Evolutionary conservation across 2,797 vertebrate species (phyloP), one percentile per base, ranked within the genome.

Genomic region (Sebastes glaucus): DNA sequence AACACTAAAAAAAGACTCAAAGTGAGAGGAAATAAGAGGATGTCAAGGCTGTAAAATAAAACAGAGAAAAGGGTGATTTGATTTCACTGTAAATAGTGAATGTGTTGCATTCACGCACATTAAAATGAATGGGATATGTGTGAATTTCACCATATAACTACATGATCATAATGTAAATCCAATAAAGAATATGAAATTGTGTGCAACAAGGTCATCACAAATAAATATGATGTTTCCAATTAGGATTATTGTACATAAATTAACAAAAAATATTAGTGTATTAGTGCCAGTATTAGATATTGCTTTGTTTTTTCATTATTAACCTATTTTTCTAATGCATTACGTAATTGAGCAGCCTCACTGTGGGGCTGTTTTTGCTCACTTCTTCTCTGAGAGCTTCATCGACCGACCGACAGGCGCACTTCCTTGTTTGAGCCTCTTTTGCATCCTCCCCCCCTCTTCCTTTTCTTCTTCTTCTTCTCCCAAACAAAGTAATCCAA

Each of bases 401-500:
- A 81, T 84, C 88, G 81, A 84, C 23, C 88, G 81, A 84, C 23
- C 79, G 14, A 20, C 73, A 88, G 78, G 85, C 85, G 80, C 93
- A 94, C 94, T 95, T 95, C 94, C 93, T 95, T 87, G 91, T 94
- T 92, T 30, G 61, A 88, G 85, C 68, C 79, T 72, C 57, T 61
- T 61, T 56, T 60, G 64, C 46, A 6, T 8, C 28, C 49, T 25
- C 11, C 35, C 35, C 32, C 35, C 35, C 35, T 38, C 35, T 38
- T 38, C 35, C 5, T 16, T 3, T 3, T 35, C 33, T 35, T 11
- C 42, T 7, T 38, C 6, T 20, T 33, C 11, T 20, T 30, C 53
- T 49, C 6, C n/a, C 25, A 23, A 77, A 83, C 69, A 79, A 78
- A 81, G 65, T 38, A 23, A 27, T 7, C 55, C 1, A 3, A 22